Base-by-base conservation (phyloP, 1,140 invertebrate species). In the Maniola jurtina region DNA sequence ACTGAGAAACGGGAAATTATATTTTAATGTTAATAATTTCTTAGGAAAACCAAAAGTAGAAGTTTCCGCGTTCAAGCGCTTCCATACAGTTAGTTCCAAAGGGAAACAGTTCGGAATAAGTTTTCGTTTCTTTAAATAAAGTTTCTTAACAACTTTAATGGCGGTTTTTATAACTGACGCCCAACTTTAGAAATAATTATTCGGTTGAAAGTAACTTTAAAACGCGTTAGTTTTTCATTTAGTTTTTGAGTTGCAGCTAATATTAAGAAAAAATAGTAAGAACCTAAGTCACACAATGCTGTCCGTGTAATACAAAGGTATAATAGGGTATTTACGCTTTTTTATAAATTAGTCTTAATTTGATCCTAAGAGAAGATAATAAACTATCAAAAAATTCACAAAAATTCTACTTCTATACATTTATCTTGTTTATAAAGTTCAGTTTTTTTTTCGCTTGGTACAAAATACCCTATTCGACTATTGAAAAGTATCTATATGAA, bases 111-210 rank as follows among this genome's bases (percentile, higher is more conserved):
- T 45, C 13, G 0, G 1, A 8, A n/a, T 45, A 45, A 45, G 42
- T 45, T 45, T 45, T 45, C 42, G 42, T 45, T 45, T 45, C 42
- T 45, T 45, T 9, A n/a, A 45, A 45, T 45, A 45, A 45, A 45
- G 9, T 45, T 45, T 45, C 13, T 45, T 13, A 45, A 13, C 25
- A 13, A 5, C 5, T 45, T 45, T 13, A 45, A 45, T 45, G 42
- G 42, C 13, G 42, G 42, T 45, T 45, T 45, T 45, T 45, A 45
- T 45, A 8, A 5, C 42, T 11, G 13, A 45, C 42, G 42, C 42
- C 42, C 10, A 45, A 45, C 10, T 45, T 45, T 45, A 13, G 42
- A 45, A 45, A 45, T 45, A 45, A 45, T 45, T 45, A 45, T 45
- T 11, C 42, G 13, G 42, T 45, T n/a, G 5, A n/a, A 13, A n/a